A percentile compares a stretch with the other conserved stretches of the same genome.
These are phyloP conservation scores for Drosophila mauritiana DNA, from an alignment of 1,140 invertebrate genomes.

Conservation along the genomic window DNA sequence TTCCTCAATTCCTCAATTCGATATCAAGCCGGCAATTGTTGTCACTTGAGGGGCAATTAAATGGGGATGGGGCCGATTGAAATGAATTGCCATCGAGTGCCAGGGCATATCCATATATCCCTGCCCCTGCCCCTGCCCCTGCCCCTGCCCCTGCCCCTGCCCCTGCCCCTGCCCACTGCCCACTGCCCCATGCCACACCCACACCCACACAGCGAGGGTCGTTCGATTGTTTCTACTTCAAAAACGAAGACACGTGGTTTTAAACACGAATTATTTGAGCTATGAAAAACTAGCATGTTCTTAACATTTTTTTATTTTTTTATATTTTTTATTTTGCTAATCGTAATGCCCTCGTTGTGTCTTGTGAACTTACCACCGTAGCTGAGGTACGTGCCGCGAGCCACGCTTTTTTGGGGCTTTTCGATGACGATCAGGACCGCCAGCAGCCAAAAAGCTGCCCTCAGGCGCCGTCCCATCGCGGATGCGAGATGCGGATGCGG, in stretches of 20 bases:
- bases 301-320: too few species aligned
- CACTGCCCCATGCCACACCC: too few species aligned
- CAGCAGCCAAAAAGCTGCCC: slow-evolving; percentile 65
- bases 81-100: slow-evolving; percentile 61
- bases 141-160: too few species aligned
- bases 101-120: slow-evolving; percentile 1
- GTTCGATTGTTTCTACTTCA: too few species aligned
- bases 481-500: slow-evolving; percentile 24
- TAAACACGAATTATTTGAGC: too few species aligned
- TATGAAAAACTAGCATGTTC: too few species aligned
- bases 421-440: slow-evolving; percentile 56
- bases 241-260: too few species aligned
- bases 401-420: slow-evolving; percentile 16
- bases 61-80: slow-evolving; percentile 68
- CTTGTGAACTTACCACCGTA: slow-evolving; percentile 52
- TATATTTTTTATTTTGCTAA: not conserved
- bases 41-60: slow-evolving; percentile 72
- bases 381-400: slow-evolving; percentile 38
- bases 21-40: slow-evolving; percentile 59
- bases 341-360: not conserved
- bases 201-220: too few species aligned
- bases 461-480: slow-evolving; percentile 58
- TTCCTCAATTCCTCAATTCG: slow-evolving; percentile 36
- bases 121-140: too few species aligned
- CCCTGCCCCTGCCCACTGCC: too few species aligned